phyloP scores from a whole-genome alignment of 2,888 invertebrate species.

The Smittia aterrima region DNA sequence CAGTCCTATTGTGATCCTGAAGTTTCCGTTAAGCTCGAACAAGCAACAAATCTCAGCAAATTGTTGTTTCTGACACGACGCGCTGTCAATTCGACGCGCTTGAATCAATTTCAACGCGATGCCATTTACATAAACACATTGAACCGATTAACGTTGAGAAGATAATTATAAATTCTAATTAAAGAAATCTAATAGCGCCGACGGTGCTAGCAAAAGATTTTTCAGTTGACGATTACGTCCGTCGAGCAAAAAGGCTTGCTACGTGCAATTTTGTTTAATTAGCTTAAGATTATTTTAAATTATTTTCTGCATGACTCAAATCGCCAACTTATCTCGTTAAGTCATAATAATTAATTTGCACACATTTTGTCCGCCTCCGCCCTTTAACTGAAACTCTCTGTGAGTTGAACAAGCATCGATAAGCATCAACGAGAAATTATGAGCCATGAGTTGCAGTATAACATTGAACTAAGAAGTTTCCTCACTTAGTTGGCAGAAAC shows the following conservation, averaged over 20 bases:
- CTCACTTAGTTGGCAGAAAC: neutral
- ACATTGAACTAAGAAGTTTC: neutral
- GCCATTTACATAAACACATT: conserved; percentile 7
- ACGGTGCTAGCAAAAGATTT: neutral
- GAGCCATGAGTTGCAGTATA: neutral
- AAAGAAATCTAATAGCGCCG: neutral
- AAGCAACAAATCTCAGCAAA: neutral
- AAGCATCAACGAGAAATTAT: neutral
- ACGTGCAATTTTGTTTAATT: too few species aligned
- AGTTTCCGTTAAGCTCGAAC: too few species aligned
- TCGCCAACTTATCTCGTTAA: too few species aligned
- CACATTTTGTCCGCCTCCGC: neutral
- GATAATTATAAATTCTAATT: neutral
- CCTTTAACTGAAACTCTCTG: neutral
- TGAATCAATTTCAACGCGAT: neutral
- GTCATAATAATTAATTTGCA: neutral
- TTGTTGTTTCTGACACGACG: neutral
- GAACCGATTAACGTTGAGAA: neutral
- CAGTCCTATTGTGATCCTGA: too few species aligned
- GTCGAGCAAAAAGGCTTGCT: too few species aligned
- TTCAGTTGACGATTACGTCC: neutral
- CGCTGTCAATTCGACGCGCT: neutral
- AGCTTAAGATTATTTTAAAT: too few species aligned
- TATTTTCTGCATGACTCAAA: too few species aligned
- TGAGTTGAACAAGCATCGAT: neutral